A percentile compares a stretch with the other conserved stretches of the same genome.
phyloP scores from a whole-genome alignment of 2,113 vertebrate genomes.

The Xenopus borealis region DNA sequence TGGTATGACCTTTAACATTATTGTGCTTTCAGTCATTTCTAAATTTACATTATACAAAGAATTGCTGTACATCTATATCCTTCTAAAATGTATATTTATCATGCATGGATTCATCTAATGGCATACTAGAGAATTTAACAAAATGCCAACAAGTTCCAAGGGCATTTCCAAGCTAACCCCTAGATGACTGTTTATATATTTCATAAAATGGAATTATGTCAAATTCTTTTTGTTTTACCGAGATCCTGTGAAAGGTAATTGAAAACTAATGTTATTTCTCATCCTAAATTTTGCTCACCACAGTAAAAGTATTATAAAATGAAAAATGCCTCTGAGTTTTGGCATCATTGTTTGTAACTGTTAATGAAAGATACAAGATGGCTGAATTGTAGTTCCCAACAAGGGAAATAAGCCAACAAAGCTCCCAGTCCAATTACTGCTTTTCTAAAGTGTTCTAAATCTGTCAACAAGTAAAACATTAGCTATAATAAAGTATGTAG shows the following conservation, averaged over 20 bases:
- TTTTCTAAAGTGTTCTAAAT: constrained; percentile 57
- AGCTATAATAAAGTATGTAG: constrained; percentile 51
- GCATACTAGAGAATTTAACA: not conserved
- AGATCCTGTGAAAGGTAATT: constrained; percentile 4
- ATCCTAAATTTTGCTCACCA: constrained; percentile 3
- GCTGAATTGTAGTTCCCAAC: constrained; percentile 48
- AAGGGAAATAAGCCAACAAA: constrained; percentile 54
- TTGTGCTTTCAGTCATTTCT: too few species aligned
- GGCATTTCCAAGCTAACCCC: not conserved
- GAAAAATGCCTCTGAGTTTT: constrained; percentile 8
- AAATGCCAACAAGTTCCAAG: not conserved
- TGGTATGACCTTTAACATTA: too few species aligned
- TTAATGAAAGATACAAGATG: constrained; percentile 50
- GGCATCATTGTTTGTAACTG: constrained; percentile 29
- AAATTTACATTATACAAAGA: too few species aligned
- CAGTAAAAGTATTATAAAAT: not conserved
- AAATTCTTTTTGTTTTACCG: not conserved
- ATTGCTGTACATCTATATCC: too few species aligned
- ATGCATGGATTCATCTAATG: not conserved
- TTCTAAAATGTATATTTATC: not conserved
- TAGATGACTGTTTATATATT: not conserved
- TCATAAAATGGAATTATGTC: not conserved
- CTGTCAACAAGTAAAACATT: constrained; percentile 56
- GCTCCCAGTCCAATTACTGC: constrained; percentile 59
- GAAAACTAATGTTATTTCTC: constrained; percentile 10